Conservation (phyloP, 2,797 vertebrate genomes). For the Neostethus bicornis region DNA sequence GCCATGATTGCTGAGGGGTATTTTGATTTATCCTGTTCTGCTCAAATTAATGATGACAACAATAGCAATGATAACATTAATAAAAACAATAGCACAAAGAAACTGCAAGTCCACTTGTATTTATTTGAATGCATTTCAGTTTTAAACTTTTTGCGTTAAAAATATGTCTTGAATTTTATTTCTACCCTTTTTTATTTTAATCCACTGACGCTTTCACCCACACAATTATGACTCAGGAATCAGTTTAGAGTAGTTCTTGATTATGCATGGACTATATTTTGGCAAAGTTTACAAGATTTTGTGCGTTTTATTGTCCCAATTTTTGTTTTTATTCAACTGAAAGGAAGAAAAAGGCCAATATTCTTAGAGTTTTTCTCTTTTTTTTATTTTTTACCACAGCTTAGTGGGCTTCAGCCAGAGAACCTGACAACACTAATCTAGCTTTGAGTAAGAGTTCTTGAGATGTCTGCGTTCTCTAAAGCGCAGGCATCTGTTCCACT, state of each 20-base stretch:
- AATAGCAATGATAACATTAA: conserved; percentile 80
- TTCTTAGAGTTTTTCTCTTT: no score
- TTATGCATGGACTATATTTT: conserved; percentile 48
- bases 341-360: conserved; percentile 25
- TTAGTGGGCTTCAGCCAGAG: conserved; percentile 29
- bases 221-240: conserved; percentile 32
- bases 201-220: conserved; percentile 12
- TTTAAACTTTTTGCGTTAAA: no score
- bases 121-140: conserved; percentile 31
- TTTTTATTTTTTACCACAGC: conserved; percentile 31
- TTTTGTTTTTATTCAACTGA: conserved; percentile 49
- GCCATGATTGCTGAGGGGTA: conserved; percentile 82
- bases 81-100: conserved; percentile 88
- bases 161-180: not conserved
- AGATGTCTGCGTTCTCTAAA: conserved; percentile 67
- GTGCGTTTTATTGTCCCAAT: conserved; percentile 53
- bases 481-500: conserved; percentile 81
- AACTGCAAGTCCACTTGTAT: conserved; percentile 57
- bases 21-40: conserved; percentile 81
- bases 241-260: conserved; percentile 33
- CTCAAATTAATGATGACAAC: conserved; percentile 77
- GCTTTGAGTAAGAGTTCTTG: conserved; percentile 65
- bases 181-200: not conserved
- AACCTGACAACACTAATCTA: conserved; percentile 51
- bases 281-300: conserved; percentile 63